A percentile compares a stretch with the other conserved stretches of the same genome.
These are phyloP conservation scores for Lepilemur ruficaudatus DNA, from an alignment of 2,797 vertebrate genomes.

Conservation along the genomic window DNA sequence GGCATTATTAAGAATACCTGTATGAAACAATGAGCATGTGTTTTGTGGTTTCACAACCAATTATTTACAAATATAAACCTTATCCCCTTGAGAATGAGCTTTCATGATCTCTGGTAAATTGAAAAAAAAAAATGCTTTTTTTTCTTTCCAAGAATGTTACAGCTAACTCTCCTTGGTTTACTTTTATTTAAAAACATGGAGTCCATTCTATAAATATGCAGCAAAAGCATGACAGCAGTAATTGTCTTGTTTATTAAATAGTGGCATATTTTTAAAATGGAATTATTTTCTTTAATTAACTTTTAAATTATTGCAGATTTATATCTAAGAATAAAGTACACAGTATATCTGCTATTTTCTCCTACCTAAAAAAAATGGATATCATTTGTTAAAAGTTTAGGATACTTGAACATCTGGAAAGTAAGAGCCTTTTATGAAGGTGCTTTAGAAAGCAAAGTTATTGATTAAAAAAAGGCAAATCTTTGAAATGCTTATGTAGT, in stretches of 20 bases:
- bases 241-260: constrained; percentile 2
- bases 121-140: not conserved
- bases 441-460: constrained; percentile 1
- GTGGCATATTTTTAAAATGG: not conserved
- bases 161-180: not conserved
- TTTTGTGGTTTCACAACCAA: not conserved
- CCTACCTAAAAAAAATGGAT: not conserved
- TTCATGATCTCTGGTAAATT: not conserved
- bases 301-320: not conserved
- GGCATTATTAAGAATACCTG: not conserved
- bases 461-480: not conserved
- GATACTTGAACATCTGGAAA: constrained; percentile 1
- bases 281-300: not conserved
- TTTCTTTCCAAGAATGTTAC: not conserved
- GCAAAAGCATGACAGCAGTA: not conserved
- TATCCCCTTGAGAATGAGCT: not conserved
- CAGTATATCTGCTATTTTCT: not conserved
- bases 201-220: not conserved
- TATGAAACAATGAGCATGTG: not conserved
- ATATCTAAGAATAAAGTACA: not conserved
- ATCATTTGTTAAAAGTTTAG: not conserved
- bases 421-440: not conserved
- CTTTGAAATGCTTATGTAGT: constrained; percentile 21
- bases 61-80: not conserved
- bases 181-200: not conserved